These are phyloP conservation scores for Miltochrista miniata DNA, from an alignment of 2,888 invertebrate species.

Conservation along the genomic window DNA sequence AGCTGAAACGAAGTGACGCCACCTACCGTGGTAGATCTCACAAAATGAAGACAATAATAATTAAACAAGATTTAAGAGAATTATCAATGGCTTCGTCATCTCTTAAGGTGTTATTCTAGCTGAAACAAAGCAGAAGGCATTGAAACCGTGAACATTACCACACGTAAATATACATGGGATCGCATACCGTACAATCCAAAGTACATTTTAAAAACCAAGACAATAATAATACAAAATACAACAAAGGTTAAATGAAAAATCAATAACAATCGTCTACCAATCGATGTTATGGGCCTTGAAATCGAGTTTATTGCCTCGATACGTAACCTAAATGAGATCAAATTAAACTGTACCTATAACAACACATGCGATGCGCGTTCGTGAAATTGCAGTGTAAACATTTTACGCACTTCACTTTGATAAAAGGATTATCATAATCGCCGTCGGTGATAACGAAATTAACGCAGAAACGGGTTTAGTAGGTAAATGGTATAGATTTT, in stretches of 20 bases:
- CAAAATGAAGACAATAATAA: too few relatives aligned
- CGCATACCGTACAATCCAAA: too few relatives aligned
- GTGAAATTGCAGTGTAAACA: background rate
- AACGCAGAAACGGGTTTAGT: background rate
- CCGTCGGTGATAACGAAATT: background rate
- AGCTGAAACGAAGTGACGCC: too few relatives aligned
- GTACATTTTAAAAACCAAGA: background rate
- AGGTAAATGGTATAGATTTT: background rate
- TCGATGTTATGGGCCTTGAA: constrained; percentile 33
- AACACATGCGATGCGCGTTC: too few relatives aligned
- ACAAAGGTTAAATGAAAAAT: constrained; percentile 41
- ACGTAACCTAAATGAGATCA: constrained; percentile 12
- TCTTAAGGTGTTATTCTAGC: too few relatives aligned
- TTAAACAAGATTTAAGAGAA: too few relatives aligned
- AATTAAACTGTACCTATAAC: constrained; percentile 5
- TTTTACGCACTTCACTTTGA: constrained; percentile 1
- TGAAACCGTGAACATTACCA: too few relatives aligned
- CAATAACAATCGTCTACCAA: constrained; percentile 20
- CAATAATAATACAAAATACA: constrained; percentile 26
- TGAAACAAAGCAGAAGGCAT: too few relatives aligned
- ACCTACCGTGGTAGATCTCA: too few relatives aligned
- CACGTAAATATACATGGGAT: too few relatives aligned
- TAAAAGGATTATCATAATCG: background rate
- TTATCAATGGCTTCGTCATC: too few relatives aligned
- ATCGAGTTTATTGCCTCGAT: constrained; percentile 24